These are phyloP conservation scores for Alces alces DNA, from an alignment of 2,113 vertebrate species.

Conservation along the genomic window DNA sequence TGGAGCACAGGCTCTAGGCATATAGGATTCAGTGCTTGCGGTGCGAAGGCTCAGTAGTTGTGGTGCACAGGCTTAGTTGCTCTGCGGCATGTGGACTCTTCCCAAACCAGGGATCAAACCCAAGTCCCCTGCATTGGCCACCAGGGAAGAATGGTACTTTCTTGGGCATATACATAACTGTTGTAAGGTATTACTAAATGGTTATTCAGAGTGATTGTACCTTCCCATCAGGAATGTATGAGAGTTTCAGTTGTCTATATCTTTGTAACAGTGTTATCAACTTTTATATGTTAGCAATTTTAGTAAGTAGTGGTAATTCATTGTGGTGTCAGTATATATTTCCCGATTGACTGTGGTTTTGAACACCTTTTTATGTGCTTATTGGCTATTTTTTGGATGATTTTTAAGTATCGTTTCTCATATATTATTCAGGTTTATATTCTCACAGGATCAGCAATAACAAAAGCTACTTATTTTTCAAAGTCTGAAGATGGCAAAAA, in stretches of 20 bases:
- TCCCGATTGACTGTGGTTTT: not conserved
- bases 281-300: not conserved
- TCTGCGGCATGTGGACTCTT: not conserved
- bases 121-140: not conserved
- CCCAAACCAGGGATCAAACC: not conserved
- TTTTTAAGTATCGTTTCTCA: slow-evolving; percentile 67
- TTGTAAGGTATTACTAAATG: not conserved
- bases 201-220: not conserved
- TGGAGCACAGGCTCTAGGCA: not conserved
- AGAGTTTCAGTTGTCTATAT: not conserved
- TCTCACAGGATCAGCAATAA: slow-evolving; percentile 75
- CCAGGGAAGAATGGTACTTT: not conserved
- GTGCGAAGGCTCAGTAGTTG: not conserved
- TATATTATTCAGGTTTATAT: slow-evolving; percentile 82
- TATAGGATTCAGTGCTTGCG: not conserved
- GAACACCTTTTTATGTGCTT: not conserved
- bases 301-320: not conserved
- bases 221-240: not conserved
- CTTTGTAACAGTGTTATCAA: not conserved
- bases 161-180: not conserved
- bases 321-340: not conserved
- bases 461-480: slow-evolving; percentile 72
- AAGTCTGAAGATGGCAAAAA: slow-evolving; percentile 71
- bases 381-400: not conserved
- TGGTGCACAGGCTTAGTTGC: not conserved